phyloP scores from a whole-genome alignment of 2,888 invertebrate species.

The Cerastoderma edule region DNA sequence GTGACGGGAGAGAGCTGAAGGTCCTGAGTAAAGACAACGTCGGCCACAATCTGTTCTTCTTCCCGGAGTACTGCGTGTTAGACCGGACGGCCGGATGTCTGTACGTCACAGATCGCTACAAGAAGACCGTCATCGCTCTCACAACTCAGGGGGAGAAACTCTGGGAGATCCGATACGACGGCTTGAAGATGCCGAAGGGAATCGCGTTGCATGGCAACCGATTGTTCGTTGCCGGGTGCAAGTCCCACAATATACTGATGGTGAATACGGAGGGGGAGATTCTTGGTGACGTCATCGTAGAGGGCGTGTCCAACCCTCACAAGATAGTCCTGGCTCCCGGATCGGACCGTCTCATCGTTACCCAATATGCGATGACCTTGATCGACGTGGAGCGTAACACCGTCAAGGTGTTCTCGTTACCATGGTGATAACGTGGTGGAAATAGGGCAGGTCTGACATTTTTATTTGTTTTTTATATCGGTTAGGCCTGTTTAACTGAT shows the following conservation, averaged over 20 bases:
- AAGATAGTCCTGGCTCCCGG: constrained; percentile 53
- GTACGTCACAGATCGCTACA: constrained; percentile 64
- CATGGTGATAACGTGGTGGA: constrained; percentile 44
- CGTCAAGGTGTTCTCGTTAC: constrained; percentile 60
- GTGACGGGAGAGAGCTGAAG: constrained; percentile 65
- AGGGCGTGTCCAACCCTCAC: constrained; percentile 62
- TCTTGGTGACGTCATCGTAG: constrained; percentile 60
- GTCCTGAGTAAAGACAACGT: constrained; percentile 60
- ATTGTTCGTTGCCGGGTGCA: constrained; percentile 62
- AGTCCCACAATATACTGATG: constrained; percentile 62
- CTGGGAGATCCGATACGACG: constrained; percentile 62
- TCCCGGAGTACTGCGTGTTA: constrained; percentile 63
- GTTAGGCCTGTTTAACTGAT: no score
- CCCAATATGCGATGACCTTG: constrained; percentile 61
- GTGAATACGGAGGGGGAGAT: constrained; percentile 63
- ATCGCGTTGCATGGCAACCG: constrained; percentile 64
- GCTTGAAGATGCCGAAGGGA: constrained; percentile 61
- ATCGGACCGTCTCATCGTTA: constrained; percentile 57
- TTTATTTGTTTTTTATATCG: no score
- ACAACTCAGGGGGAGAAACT: constrained; percentile 64
- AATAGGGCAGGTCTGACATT: no score
- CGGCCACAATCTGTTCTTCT: constrained; percentile 67
- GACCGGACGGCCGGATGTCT: constrained; percentile 59
- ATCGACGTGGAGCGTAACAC: constrained; percentile 65
- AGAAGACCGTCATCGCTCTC: constrained; percentile 63